Evolutionary conservation across 2,113 vertebrate genomes (phyloP), one percentile per base, ranked within the genome.

Genomic region (Ctenodactylus gundi): DNA sequence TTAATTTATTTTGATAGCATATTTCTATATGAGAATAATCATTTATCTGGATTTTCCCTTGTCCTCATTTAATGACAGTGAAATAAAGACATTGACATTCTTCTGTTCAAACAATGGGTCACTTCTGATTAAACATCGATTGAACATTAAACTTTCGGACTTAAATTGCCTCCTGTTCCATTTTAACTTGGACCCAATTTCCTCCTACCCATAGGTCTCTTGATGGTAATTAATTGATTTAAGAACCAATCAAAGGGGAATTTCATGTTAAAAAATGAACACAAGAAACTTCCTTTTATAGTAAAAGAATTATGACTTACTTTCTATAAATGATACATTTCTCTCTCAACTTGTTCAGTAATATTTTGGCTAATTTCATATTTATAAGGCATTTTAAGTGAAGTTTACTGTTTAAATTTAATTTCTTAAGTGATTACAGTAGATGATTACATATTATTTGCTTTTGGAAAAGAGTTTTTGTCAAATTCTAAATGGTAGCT

Each of bases 51-150:
- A 87, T 85, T 94, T 92, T 96, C 88, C 77, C 4, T 49, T 86
- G 64, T 85, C 46, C 14, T 93, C 90, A 96, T 97, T 97, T 97
- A 97, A 97, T 93, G 97, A 97, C 73, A 96, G 85, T 97, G 91
- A 97, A 98, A 98, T 98, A 97, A 97, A 58, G 95, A 96, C 93
- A 97, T 95, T 97, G 97, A 98, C 94, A 76, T 96, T 97, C 78
- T 96, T 87, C 84, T 97, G 97, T 95, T 97, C 97, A 98, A 97
- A 98, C 93, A 98, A 97, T 97, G 88, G 97, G 95, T 98, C 96
- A 97, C 80, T 97, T 98, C 97, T 98, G 97, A 98, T 98, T 98
- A 98, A 97, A 97, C 87, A 98, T 98, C 18, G 60, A 98, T 96
- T 98, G 97, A 98, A 97, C 97, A 96, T 96, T 96, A 97, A 97